A percentile compares a stretch with the other conserved stretches of the same genome.
phyloP scores from a whole-genome alignment of 2,888 invertebrate genomes.

The Cistogaster globosa region DNA sequence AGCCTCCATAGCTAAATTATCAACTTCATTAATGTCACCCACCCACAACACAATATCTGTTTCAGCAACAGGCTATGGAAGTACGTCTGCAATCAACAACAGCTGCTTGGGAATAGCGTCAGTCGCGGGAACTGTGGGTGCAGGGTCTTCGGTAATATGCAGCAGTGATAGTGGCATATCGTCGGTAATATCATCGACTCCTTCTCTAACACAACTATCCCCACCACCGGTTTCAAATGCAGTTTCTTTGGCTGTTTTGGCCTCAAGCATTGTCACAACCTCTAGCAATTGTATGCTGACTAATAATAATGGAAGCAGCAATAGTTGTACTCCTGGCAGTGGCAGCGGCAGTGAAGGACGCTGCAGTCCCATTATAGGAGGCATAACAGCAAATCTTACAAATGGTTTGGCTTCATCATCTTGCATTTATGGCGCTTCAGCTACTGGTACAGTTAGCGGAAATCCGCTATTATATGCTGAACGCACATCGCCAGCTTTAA shows the following conservation, averaged over 20 bases:
- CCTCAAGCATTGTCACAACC: conserved; percentile 65
- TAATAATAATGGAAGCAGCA: conserved; percentile 73
- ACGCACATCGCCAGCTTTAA: conserved; percentile 79
- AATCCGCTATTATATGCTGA: conserved; percentile 66
- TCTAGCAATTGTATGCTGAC: conserved; percentile 53
- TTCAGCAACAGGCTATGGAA: conserved; percentile 20
- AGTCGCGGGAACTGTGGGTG: conserved; percentile 34
- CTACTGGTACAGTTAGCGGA: conserved; percentile 60
- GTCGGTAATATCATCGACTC: conserved; percentile 74
- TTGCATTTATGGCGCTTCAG: conserved; percentile 66
- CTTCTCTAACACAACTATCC: conserved; percentile 79
- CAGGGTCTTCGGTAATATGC: conserved; percentile 73
- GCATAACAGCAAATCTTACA: conserved; percentile 69
- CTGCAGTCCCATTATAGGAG: conserved; percentile 72
- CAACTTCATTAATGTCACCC: conserved; percentile 76
- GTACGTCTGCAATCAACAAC: conserved; percentile 37
- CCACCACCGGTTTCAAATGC: conserved; percentile 75
- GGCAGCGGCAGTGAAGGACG: conserved; percentile 72
- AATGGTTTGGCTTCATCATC: conserved; percentile 72
- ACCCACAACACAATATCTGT: conserved; percentile 73
- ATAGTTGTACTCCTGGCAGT: conserved; percentile 69
- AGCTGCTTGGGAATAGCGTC: conserved; percentile 47
- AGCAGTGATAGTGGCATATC: conserved; percentile 80
- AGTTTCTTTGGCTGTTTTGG: conserved; percentile 60
- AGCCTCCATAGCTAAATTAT: conserved; percentile 71